These are phyloP conservation scores for Drosophila cardini DNA, from an alignment of 1,140 invertebrate genomes.

Conservation along the genomic window DNA sequence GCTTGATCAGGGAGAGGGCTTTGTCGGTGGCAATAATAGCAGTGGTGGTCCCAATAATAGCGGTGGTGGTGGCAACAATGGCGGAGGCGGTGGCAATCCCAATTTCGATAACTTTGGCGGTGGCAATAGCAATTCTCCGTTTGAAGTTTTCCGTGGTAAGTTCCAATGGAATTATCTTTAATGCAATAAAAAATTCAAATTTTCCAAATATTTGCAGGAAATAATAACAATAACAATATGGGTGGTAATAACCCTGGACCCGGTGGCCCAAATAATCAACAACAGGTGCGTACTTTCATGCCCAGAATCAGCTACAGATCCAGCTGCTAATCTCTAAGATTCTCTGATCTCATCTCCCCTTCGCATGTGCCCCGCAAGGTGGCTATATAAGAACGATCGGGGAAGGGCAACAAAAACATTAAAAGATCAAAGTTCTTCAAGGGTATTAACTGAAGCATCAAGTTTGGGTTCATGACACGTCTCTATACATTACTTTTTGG, in stretches of 20 bases:
- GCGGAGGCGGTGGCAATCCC: conserved; percentile 49
- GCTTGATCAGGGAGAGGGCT: conserved; percentile 86
- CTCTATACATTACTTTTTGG: too few species aligned
- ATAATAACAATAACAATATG: conserved; percentile 48
- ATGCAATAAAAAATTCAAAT: too few species aligned
- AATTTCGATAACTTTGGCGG: conserved; percentile 77
- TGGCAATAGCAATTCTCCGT: conserved; percentile 73
- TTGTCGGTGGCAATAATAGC: conserved; percentile 86
- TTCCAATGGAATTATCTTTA: neutral
- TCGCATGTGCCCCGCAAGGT: too few species aligned
- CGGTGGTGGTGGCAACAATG: conserved; percentile 26
- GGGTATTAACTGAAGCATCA: too few species aligned
- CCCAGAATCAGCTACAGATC: neutral
- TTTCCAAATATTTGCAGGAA: neutral
- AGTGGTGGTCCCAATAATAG: too few species aligned
- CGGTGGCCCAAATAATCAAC: conserved; percentile 53
- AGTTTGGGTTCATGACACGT: too few species aligned
- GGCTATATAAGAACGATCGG: too few species aligned
- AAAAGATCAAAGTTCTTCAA: too few species aligned
- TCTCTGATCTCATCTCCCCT: neutral
- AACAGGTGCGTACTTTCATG: conserved; percentile 60
- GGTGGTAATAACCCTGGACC: conserved; percentile 59
- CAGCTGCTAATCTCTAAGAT: neutral
- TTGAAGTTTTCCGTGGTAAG: conserved; percentile 77
- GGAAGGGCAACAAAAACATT: too few species aligned